These are phyloP conservation scores for Sarcophaga variegata DNA, from an alignment of 2,888 invertebrate genomes.

Conservation along the genomic window DNA sequence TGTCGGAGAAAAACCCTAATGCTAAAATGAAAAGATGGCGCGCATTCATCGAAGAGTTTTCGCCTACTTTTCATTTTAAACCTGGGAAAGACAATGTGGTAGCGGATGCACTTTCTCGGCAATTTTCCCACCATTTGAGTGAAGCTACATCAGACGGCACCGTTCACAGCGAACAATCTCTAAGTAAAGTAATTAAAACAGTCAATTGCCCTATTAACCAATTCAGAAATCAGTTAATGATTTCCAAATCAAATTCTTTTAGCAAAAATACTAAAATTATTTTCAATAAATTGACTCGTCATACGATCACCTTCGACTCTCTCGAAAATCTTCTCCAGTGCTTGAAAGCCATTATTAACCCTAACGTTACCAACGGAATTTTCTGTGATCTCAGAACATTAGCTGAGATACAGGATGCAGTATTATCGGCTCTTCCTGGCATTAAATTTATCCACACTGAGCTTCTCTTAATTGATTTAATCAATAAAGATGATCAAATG, in stretches of 20 bases:
- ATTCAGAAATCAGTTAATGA: slow-evolving; percentile 48
- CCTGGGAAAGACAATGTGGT: slow-evolving; percentile 38
- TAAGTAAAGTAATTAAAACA: too few species aligned
- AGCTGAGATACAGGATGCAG: not conserved
- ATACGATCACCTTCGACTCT: too few species aligned
- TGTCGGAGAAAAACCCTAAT: slow-evolving; percentile 29
- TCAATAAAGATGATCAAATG: slow-evolving; percentile 11
- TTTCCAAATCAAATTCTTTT: slow-evolving; percentile 1
- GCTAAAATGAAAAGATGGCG: slow-evolving; percentile 38
- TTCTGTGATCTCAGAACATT: slow-evolving; percentile 23
- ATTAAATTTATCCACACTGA: too few species aligned
- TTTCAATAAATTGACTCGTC: slow-evolving; percentile 27
- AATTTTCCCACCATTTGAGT: too few species aligned
- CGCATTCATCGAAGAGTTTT: slow-evolving; percentile 26
- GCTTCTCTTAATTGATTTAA: too few species aligned
- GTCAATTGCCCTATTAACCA: slow-evolving; percentile 32
- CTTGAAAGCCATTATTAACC: slow-evolving; percentile 34
- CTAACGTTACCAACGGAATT: slow-evolving; percentile 39
- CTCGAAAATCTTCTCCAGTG: too few species aligned
- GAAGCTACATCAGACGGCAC: slow-evolving; percentile 1
- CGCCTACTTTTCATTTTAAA: slow-evolving; percentile 31
- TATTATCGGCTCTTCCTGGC: too few species aligned
- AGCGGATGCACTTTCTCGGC: slow-evolving; percentile 15
- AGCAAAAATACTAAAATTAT: slow-evolving; percentile 31
- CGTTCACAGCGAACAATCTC: slow-evolving; percentile 42